phyloP scores from a whole-genome alignment of 92 coral and sea anemone genomes.

The Porites cylindrica region DNA sequence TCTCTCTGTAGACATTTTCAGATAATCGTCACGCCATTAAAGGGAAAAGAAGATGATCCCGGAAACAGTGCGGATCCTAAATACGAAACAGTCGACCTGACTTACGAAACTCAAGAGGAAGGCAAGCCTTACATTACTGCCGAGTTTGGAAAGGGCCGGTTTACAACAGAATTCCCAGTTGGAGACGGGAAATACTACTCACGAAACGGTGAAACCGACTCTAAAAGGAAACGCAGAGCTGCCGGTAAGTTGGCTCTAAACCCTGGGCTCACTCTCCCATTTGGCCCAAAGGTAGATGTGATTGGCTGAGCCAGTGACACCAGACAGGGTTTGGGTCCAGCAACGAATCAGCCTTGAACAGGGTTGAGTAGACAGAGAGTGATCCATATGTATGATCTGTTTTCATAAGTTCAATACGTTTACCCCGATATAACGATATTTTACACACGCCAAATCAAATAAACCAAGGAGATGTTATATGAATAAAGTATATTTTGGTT shows the following conservation, averaged over 20 bases:
- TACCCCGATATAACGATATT: too few relatives aligned
- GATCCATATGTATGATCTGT: too few relatives aligned
- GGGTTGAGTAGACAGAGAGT: too few relatives aligned
- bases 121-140: slow-evolving; percentile 73
- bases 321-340: too few relatives aligned
- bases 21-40: slow-evolving; percentile 33
- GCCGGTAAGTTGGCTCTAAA: slow-evolving; percentile 21
- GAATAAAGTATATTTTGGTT: too few relatives aligned
- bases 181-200: slow-evolving; percentile 50
- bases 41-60: background rate
- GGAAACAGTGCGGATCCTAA: background rate
- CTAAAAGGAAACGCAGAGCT: slow-evolving; percentile 45
- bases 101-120: slow-evolving; percentile 6
- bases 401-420: too few relatives aligned
- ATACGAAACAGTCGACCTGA: background rate
- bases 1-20: slow-evolving; percentile 32
- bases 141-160: slow-evolving; percentile 26
- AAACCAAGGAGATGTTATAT: too few relatives aligned
- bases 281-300: too few relatives aligned
- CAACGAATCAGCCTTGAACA: too few relatives aligned
- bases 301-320: too few relatives aligned
- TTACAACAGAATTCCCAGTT: slow-evolving; percentile 21
- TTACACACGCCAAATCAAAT: too few relatives aligned
- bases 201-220: background rate
- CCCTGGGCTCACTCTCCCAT: background rate